These are phyloP conservation scores for Cheumatopsyche charites DNA, from an alignment of 1,140 invertebrate species.

Conservation along the genomic window DNA sequence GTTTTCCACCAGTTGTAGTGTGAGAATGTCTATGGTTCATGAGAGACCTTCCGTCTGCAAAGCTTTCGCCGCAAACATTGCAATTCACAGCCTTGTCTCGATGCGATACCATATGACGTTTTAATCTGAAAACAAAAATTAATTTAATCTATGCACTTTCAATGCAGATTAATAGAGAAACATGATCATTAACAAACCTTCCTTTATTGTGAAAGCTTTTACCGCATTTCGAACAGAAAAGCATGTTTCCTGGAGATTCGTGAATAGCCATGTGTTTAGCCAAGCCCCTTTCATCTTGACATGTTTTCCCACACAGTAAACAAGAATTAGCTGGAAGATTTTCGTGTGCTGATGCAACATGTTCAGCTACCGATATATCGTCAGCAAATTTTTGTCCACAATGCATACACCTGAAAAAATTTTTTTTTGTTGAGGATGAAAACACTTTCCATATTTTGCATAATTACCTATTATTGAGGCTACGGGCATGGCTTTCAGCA, in stretches of 20 bases:
- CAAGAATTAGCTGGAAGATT: conserved; percentile 66
- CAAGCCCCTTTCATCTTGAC: conserved; percentile 70
- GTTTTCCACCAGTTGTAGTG: conserved; percentile 65
- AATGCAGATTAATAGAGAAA: background rate
- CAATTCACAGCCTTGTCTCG: conserved; percentile 72
- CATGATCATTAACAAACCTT: conserved; percentile 26
- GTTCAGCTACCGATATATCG: conserved; percentile 63
- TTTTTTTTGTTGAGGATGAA: too few species aligned
- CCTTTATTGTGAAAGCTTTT: conserved; percentile 71
- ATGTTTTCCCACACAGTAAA: conserved; percentile 66
- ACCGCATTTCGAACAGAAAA: conserved; percentile 47
- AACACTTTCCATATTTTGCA: too few species aligned
- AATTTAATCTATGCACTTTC: background rate
- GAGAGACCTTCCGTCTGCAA: conserved; percentile 71
- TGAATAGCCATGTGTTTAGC: conserved; percentile 71
- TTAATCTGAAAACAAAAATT: conserved; percentile 52
- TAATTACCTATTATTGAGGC: conserved; percentile 59
- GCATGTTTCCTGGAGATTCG: conserved; percentile 36
- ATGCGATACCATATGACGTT: conserved; percentile 71
- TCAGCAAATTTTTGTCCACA: conserved; percentile 69
- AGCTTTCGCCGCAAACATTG: conserved; percentile 74
- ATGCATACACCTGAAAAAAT: conserved; percentile 60
- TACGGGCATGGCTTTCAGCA: conserved; percentile 73
- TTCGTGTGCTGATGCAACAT: conserved; percentile 62
- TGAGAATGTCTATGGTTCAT: conserved; percentile 74